Conservation (phyloP, 2,113 vertebrate genomes). For the Tinamus guttatus region DNA sequence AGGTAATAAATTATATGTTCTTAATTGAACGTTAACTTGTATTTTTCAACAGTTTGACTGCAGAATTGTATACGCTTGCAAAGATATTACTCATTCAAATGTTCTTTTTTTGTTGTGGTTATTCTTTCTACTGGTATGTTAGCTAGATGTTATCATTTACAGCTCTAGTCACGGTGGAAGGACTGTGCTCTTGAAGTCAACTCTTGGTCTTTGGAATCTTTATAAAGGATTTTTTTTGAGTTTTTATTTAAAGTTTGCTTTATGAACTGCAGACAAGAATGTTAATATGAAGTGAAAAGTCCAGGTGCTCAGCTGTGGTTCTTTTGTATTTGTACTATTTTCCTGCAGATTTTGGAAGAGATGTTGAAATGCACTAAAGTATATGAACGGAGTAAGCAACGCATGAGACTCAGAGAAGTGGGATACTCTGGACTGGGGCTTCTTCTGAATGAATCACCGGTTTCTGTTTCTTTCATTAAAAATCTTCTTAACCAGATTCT, state of each 20-base stretch:
- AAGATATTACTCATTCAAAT: neutral
- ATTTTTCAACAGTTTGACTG: neutral
- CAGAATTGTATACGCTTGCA: neutral
- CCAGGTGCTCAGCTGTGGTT: neutral
- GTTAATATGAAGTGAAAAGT: neutral
- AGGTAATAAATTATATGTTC: slow-evolving; percentile 78
- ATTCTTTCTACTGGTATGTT: neutral
- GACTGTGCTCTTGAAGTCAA: neutral
- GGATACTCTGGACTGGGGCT: slow-evolving; percentile 93
- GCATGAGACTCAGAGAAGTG: slow-evolving; percentile 90
- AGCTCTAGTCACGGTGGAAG: neutral
- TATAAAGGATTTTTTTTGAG: neutral
- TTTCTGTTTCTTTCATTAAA: slow-evolving; percentile 87
- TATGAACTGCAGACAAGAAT: neutral
- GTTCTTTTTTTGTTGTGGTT: neutral
- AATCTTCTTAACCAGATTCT: slow-evolving; percentile 93
- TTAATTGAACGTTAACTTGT: neutral
- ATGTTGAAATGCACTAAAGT: slow-evolving; percentile 97
- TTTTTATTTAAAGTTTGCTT: neutral
- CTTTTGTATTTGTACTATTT: neutral
- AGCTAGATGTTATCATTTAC: neutral
- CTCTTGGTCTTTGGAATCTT: neutral
- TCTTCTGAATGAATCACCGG: slow-evolving; percentile 87
- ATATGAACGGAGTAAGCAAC: slow-evolving; percentile 94
- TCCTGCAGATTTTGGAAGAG: slow-evolving; percentile 88